Evolutionary conservation across 2,888 invertebrate genomes (phyloP).

Genomic region (Alloscopus bannaensis): DNA sequence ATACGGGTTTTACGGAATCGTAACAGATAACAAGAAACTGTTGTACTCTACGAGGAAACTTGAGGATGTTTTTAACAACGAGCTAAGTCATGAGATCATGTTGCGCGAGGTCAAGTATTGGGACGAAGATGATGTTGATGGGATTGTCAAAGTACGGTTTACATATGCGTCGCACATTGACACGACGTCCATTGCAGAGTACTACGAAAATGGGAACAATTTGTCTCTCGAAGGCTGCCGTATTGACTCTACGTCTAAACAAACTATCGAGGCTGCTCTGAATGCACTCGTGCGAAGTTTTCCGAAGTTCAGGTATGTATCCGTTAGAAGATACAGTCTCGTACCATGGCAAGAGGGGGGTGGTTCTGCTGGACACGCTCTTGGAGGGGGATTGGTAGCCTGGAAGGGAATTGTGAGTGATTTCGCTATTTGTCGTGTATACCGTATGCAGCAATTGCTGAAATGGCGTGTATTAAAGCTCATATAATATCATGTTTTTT

Average conservation of each 20-base stretch:
- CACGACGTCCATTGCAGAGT: slow-evolving; percentile 4
- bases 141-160: slow-evolving; percentile 14
- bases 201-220: not conserved
- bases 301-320: slow-evolving; percentile 32
- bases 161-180: slow-evolving; percentile 28
- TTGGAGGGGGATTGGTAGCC: slow-evolving; percentile 35
- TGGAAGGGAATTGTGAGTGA: slow-evolving; percentile 33
- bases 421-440: no score
- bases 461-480: no score
- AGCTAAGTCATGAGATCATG: not conserved
- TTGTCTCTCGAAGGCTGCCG: not conserved
- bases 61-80: slow-evolving; percentile 2
- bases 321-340: slow-evolving; percentile 45
- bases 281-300: slow-evolving; percentile 38
- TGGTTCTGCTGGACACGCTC: not conserved
- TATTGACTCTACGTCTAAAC: slow-evolving; percentile 7
- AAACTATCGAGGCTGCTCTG: slow-evolving; percentile 30
- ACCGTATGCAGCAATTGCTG: no score
- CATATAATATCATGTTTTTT: no score
- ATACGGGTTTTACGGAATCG: slow-evolving; percentile 11
- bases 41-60: slow-evolving; percentile 39
- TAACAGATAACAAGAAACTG: slow-evolving; percentile 30
- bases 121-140: slow-evolving; percentile 28
- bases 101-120: slow-evolving; percentile 17
- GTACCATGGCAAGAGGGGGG: not conserved